Conservation (phyloP, 1,140 invertebrate genomes). For the Hypothenemus hampei region DNA sequence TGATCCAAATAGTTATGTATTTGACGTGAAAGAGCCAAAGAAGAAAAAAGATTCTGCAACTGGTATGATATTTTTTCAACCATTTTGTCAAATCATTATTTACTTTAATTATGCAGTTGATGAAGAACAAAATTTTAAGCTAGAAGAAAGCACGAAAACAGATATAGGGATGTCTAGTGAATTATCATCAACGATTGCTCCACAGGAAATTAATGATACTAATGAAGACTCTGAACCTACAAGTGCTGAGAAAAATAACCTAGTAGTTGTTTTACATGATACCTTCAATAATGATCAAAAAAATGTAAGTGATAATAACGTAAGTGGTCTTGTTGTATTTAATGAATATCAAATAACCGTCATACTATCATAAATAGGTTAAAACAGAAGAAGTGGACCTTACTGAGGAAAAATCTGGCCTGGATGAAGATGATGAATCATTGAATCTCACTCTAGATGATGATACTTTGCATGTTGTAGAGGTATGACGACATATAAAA, state of each 20-base stretch:
- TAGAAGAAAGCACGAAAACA: too few species aligned
- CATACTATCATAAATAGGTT: background rate
- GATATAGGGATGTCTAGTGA: too few species aligned
- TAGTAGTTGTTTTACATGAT: background rate
- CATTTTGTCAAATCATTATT: too few species aligned
- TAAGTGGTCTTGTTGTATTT: background rate
- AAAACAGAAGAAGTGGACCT: background rate
- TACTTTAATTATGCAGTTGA: too few species aligned
- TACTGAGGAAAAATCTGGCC: slow-evolving; percentile 1
- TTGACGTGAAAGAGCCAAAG: background rate
- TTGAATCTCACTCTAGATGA: slow-evolving; percentile 41
- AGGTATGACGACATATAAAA: slow-evolving; percentile 26
- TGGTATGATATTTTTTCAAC: too few species aligned
- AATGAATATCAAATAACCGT: background rate
- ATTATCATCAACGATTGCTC: too few species aligned
- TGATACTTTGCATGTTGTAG: slow-evolving; percentile 44
- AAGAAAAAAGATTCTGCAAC: background rate
- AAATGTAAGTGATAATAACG: background rate
- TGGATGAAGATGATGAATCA: slow-evolving; percentile 27
- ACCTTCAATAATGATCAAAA: background rate
- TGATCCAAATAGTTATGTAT: background rate
- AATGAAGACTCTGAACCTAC: background rate
- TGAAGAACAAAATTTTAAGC: too few species aligned
- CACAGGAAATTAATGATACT: background rate
- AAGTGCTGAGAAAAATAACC: background rate